Conservation (phyloP, 2,797 vertebrate genomes). For the Chanos chanos region DNA sequence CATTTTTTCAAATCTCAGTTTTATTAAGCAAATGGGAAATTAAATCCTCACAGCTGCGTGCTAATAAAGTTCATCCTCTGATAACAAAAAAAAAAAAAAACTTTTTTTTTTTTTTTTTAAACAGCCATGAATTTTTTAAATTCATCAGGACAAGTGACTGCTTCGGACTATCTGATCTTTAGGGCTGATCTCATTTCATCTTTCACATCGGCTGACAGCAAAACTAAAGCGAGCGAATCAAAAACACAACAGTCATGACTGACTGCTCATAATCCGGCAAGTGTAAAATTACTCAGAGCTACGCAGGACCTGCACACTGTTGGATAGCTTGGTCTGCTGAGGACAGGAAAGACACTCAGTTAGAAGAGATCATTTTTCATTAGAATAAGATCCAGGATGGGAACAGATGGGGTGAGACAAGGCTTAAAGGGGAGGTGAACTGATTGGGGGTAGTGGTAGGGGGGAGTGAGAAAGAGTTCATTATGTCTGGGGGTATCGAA, state of each 20-base stretch:
- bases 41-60: conserved; percentile 14
- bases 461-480: conserved; percentile 30
- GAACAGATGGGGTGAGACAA: conserved; percentile 41
- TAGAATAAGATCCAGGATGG: conserved; percentile 28
- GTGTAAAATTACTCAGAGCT: conserved; percentile 42
- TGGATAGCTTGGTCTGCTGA: not conserved
- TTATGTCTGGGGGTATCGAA: conserved; percentile 47
- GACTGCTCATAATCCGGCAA: conserved; percentile 53
- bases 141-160: conserved; percentile 10
- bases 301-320: not conserved
- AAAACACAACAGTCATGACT: conserved; percentile 55
- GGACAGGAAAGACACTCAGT: conserved; percentile 23
- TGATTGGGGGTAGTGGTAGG: conserved; percentile 29
- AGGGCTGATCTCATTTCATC: conserved; percentile 46
- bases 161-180: conserved; percentile 33
- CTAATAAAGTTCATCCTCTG: conserved; percentile 39
- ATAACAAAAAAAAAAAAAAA: conserved; percentile 11
- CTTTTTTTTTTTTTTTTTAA: not conserved
- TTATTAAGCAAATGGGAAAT: conserved; percentile 36
- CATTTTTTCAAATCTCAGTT: conserved; percentile 31
- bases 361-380: conserved; percentile 44
- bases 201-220: conserved; percentile 33
- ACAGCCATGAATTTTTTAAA: too few species aligned
- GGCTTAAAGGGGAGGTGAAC: conserved; percentile 34
- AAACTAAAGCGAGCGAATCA: conserved; percentile 55